Conservation (phyloP, 2,113 vertebrate genomes). For the Sula dactylatra region DNA sequence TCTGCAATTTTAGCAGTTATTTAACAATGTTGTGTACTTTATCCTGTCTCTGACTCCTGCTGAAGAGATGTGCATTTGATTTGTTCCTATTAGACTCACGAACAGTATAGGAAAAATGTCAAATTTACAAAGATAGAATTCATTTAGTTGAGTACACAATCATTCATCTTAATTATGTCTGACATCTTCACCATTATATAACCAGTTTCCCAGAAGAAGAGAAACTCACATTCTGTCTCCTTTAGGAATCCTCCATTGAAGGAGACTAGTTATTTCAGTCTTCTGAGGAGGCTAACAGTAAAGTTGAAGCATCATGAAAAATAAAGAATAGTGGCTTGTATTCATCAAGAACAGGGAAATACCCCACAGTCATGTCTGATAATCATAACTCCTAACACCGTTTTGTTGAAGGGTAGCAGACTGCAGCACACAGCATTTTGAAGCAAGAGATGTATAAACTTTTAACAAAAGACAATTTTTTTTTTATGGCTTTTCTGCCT, state of each 20-base stretch:
- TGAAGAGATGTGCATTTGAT: slow-evolving; percentile 35
- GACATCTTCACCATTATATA: slow-evolving; percentile 28
- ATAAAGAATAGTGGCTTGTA: neutral
- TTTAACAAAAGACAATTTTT: neutral
- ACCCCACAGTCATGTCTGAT: neutral
- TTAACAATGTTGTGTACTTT: neutral
- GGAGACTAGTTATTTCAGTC: slow-evolving; percentile 3
- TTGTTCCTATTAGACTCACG: slow-evolving; percentile 44
- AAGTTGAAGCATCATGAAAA: neutral
- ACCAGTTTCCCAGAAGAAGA: slow-evolving; percentile 39
- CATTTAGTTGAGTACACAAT: slow-evolving; percentile 42
- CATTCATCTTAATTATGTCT: slow-evolving; percentile 69
- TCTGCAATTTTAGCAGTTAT: slow-evolving; percentile 10
- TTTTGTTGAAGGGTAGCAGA: neutral
- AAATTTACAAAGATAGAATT: slow-evolving; percentile 62
- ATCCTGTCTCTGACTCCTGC: neutral
- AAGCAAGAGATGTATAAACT: neutral
- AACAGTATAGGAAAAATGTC: slow-evolving; percentile 56
- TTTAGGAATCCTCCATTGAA: slow-evolving; percentile 51
- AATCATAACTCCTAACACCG: neutral
- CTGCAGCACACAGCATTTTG: neutral
- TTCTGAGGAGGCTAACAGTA: neutral
- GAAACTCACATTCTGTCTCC: neutral
- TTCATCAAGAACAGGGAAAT: neutral
- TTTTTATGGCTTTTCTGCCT: neutral